These are phyloP conservation scores for Carterocephalus palaemon DNA, from an alignment of 2,888 invertebrate genomes.

Conservation along the genomic window DNA sequence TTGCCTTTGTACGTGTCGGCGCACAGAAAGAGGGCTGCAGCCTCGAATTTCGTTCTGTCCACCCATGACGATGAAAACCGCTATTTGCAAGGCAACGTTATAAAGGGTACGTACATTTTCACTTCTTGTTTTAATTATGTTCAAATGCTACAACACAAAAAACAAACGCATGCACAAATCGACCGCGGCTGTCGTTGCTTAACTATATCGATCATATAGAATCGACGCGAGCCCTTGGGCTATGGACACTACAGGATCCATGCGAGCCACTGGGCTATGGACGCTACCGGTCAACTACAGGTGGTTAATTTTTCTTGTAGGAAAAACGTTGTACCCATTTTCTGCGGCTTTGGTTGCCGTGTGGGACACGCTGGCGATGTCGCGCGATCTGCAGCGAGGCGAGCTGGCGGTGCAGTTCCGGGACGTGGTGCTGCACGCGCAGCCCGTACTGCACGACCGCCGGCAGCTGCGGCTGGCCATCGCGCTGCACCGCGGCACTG, in stretches of 20 bases:
- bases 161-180: too few species aligned
- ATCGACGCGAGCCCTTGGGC: too few species aligned
- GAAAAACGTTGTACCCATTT: constrained; percentile 85
- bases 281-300: too few species aligned
- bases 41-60: constrained; percentile 40
- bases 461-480: constrained; percentile 74
- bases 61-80: constrained; percentile 47
- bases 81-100: constrained; percentile 45
- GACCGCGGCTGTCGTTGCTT: too few species aligned
- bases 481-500: constrained; percentile 80
- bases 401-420: constrained; percentile 83
- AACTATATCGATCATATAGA: too few species aligned
- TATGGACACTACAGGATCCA: too few species aligned
- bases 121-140: too few species aligned
- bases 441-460: constrained; percentile 78
- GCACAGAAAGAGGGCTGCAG: constrained; percentile 38
- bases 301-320: too few species aligned
- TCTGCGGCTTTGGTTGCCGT: constrained; percentile 84
- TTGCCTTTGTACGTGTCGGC: constrained; percentile 41
- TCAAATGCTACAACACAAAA: too few species aligned
- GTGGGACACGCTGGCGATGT: constrained; percentile 84
- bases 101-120: constrained; percentile 40
- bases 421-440: constrained; percentile 80
- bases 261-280: too few species aligned
- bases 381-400: constrained; percentile 70